Conservation (phyloP, 2,888 invertebrate species). For the Troides aeacus region DNA sequence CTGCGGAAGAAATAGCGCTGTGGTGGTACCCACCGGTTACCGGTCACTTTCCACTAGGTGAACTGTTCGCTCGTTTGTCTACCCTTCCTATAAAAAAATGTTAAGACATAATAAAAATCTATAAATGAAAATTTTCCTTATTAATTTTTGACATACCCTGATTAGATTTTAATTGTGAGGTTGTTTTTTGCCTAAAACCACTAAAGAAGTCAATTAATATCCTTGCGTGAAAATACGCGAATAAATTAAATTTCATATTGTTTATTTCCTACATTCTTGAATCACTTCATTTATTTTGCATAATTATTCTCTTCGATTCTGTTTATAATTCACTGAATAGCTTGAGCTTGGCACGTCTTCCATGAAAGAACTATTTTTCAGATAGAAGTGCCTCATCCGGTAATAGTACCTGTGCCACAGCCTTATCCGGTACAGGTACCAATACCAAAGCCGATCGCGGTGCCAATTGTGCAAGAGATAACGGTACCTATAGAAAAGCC, state of each 20-base stretch:
- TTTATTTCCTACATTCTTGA: slow-evolving; percentile 17
- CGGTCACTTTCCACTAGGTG: too few relatives aligned
- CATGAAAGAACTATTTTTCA: slow-evolving; percentile 57
- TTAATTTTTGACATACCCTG: too few relatives aligned
- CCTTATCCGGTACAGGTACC: slow-evolving; percentile 88
- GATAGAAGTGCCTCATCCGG: slow-evolving; percentile 86
- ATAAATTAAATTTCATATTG: neutral
- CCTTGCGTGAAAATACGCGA: slow-evolving; percentile 18
- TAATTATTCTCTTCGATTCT: slow-evolving; percentile 5
- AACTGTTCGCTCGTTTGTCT: too few relatives aligned
- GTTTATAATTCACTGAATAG: slow-evolving; percentile 26
- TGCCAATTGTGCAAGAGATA: slow-evolving; percentile 82
- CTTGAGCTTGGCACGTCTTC: slow-evolving; percentile 30
- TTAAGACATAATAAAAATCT: too few relatives aligned
- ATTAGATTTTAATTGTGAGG: too few relatives aligned
- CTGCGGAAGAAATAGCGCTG: too few relatives aligned
- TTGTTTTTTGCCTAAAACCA: too few relatives aligned
- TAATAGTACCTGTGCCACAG: slow-evolving; percentile 86
- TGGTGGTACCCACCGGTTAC: too few relatives aligned
- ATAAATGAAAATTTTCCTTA: too few relatives aligned
- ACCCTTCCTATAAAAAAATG: too few relatives aligned
- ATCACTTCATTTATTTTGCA: slow-evolving; percentile 8
- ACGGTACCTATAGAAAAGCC: slow-evolving; percentile 80
- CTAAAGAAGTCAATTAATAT: slow-evolving; percentile 6
- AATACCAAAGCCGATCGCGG: slow-evolving; percentile 84